Evolutionary conservation across 2,797 vertebrate species (phyloP), one percentile per base, ranked within the genome.

Genomic region (Cygnus olor): DNA sequence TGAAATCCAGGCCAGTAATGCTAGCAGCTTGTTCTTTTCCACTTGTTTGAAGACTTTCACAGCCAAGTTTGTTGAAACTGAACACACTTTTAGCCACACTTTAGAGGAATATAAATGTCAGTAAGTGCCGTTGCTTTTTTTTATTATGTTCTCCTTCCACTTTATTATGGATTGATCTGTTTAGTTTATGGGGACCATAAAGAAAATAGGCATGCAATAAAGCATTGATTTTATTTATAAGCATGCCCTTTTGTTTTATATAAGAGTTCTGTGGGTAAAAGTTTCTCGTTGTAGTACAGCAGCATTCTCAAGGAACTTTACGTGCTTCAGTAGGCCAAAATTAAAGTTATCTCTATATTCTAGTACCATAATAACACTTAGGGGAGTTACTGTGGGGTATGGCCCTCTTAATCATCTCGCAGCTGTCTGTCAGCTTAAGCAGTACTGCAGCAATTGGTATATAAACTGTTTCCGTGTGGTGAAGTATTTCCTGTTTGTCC

Each of bases 141-240:
- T 76, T 80, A 21, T 63, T 88, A 30, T 14, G 2, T 80, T 88
- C 54, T 88, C 8, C 24, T 84, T 88, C 54, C 78, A 73, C n/a
- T 91, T 95, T 68, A 86, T 88, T 95, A 88, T 76, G 36, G 70
- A 91, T 94, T 83, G 78, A 94, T 91, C 63, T 51, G 27, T 42
- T 90, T 80, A 27, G 25, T 94, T 97, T 92, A 95, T 88, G 78
- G 18, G 24, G 16, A 28, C 58, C 32, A 36, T 89, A 74, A 92
- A 93, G 58, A 40, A 95, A 88, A 68, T 82, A 60, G 49, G 49
- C 49, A 24, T 51, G 49, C 0, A 2, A 85, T 78, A 40, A 51
- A 51, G 13, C 53, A 71, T 82, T 12, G 54, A 25, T 92, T 89
- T 94, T 32, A 74, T 82, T 92, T 91, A 65, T 0, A 4, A 73